These are phyloP conservation scores for Cettia cetti DNA, from an alignment of 2,113 vertebrate genomes.

Conservation along the genomic window DNA sequence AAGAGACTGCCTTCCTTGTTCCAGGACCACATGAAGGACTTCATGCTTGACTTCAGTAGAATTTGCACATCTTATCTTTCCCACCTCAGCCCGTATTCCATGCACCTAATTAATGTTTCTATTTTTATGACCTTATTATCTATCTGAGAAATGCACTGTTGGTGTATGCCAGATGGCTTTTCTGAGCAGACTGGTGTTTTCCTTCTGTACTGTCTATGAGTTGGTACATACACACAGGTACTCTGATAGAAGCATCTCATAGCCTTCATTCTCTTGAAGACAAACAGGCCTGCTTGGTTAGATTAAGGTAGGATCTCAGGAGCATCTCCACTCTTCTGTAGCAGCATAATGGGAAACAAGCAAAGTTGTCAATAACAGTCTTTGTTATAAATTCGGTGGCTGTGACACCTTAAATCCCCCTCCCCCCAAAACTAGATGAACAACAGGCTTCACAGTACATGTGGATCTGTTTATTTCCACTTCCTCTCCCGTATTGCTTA, in stretches of 20 bases:
- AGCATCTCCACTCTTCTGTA: neutral
- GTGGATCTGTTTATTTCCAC: neutral
- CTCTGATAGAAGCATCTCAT: neutral
- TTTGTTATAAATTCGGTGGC: neutral
- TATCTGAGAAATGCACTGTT: neutral
- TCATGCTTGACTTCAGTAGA: neutral
- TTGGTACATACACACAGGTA: neutral
- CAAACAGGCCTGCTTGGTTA: neutral
- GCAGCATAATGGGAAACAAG: neutral
- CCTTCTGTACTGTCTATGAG: neutral
- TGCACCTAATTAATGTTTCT: neutral
- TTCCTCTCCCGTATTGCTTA: neutral
- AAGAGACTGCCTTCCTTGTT: neutral
- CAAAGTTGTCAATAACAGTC: neutral
- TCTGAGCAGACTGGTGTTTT: neutral
- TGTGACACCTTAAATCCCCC: neutral
- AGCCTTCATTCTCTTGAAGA: neutral
- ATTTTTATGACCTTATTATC: constrained; percentile 9
- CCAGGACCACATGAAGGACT: neutral
- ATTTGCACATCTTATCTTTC: constrained; percentile 26
- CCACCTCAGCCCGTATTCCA: neutral
- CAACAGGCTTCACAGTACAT: neutral
- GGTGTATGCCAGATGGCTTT: neutral
- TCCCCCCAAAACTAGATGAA: neutral
- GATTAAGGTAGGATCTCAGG: neutral